These are phyloP conservation scores for Parnassius glacialis DNA, from an alignment of 2,888 invertebrate species.

Conservation along the genomic window DNA sequence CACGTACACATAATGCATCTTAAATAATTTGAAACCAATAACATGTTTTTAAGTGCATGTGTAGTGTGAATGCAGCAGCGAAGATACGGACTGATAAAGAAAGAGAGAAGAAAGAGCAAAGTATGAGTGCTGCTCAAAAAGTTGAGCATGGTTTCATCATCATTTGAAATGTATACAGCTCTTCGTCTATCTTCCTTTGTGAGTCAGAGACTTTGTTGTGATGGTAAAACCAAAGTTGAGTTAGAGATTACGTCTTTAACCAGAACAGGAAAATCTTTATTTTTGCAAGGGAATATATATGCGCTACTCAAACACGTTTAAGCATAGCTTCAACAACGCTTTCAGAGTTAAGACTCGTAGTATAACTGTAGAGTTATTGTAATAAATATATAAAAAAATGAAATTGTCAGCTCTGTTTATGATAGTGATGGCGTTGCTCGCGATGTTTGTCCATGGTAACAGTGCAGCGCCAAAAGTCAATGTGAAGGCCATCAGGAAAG, in stretches of 20 bases:
- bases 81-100: too few relatives aligned
- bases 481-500: constrained; percentile 36
- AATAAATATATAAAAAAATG: constrained; percentile 32
- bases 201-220: too few relatives aligned
- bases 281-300: constrained; percentile 1
- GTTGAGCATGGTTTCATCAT: too few relatives aligned
- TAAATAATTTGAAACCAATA: too few relatives aligned
- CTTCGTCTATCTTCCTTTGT: too few relatives aligned
- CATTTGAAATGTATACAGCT: too few relatives aligned
- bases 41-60: too few relatives aligned
- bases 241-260: neutral
- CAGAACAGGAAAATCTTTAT: constrained; percentile 3
- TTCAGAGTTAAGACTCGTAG: neutral
- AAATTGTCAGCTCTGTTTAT: constrained; percentile 31
- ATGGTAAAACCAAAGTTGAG: too few relatives aligned
- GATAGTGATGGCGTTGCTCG: constrained; percentile 38
- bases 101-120: too few relatives aligned
- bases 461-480: constrained; percentile 41
- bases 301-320: neutral
- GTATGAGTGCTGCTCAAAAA: too few relatives aligned
- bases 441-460: constrained; percentile 34
- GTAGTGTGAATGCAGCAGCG: too few relatives aligned
- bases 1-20: too few relatives aligned
- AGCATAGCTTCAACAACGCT: neutral
- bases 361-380: neutral